A percentile compares a stretch with the other conserved stretches of the same genome.
phyloP scores from a whole-genome alignment of 2,113 vertebrate species.

The Phoenicopterus ruber region DNA sequence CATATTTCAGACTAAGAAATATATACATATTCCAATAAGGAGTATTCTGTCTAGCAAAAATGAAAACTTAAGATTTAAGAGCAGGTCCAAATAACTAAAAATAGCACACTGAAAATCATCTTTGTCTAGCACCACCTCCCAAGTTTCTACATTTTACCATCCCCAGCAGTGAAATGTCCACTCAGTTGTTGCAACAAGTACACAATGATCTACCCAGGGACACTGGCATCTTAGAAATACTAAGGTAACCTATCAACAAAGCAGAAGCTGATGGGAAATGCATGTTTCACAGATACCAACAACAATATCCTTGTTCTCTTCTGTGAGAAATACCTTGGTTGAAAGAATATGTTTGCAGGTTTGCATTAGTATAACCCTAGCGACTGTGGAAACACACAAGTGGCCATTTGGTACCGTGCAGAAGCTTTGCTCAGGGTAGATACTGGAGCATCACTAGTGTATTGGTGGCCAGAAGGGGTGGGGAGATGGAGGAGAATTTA shows the following conservation, averaged over 20 bases:
- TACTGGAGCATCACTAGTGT: neutral
- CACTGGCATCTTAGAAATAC: neutral
- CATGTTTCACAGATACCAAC: neutral
- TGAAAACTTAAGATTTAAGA: neutral
- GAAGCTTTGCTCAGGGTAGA: neutral
- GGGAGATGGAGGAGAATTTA: neutral
- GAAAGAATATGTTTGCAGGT: neutral
- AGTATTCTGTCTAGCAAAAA: neutral
- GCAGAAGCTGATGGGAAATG: neutral
- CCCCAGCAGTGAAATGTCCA: neutral
- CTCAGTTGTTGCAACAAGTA: neutral
- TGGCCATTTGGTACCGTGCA: neutral
- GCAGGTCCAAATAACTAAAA: neutral
- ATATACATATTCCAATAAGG: neutral
- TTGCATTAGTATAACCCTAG: neutral
- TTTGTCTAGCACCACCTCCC: neutral
- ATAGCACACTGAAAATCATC: neutral
- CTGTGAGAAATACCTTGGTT: neutral
- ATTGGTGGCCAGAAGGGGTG: neutral
- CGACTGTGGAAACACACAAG: neutral
- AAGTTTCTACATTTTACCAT: neutral
- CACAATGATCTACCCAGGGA: neutral
- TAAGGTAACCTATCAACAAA: neutral
- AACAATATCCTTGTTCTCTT: neutral
- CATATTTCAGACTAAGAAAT: neutral